These are phyloP conservation scores for Xestia rhomboidea DNA, from an alignment of 2,888 invertebrate genomes.

Conservation along the genomic window DNA sequence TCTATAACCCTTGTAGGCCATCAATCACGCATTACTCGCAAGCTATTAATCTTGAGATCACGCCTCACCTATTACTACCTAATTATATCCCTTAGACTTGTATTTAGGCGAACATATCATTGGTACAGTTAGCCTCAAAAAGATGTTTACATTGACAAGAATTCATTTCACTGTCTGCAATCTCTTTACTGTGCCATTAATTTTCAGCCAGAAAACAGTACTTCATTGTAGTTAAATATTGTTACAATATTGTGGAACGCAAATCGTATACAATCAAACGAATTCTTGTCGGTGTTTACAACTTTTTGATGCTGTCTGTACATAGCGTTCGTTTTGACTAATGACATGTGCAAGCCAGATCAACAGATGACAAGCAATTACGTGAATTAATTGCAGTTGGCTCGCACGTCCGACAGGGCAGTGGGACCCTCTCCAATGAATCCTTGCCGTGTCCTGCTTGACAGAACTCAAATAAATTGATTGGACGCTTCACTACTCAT, in stretches of 20 bases:
- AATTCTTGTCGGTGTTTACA: background rate
- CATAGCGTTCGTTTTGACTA: conserved; percentile 80
- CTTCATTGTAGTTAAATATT: background rate
- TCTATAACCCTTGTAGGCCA: conserved; percentile 63
- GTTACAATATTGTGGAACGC: background rate
- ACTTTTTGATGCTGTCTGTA: background rate
- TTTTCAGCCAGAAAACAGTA: background rate
- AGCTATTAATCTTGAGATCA: conserved; percentile 78
- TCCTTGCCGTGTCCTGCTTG: conserved; percentile 64
- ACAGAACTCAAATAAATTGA: conserved; percentile 61
- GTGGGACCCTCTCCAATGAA: conserved; percentile 65
- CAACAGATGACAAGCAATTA: conserved; percentile 88
- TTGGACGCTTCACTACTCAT: conserved; percentile 46
- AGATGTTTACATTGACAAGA: background rate
- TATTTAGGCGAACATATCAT: conserved; percentile 68
- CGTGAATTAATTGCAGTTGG: conserved; percentile 83
- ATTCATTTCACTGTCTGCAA: background rate
- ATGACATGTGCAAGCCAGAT: conserved; percentile 82
- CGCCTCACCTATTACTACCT: conserved; percentile 80
- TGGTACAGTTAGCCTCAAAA: background rate
- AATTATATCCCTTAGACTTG: conserved; percentile 71
- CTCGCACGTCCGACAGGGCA: conserved; percentile 58
- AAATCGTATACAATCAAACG: background rate
- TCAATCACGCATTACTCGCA: conserved; percentile 72
- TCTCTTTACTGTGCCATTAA: background rate